Evolutionary conservation across 1,140 invertebrate species (phyloP), one percentile per base, ranked within the genome.

Genomic region (Drosophila dunni): DNA sequence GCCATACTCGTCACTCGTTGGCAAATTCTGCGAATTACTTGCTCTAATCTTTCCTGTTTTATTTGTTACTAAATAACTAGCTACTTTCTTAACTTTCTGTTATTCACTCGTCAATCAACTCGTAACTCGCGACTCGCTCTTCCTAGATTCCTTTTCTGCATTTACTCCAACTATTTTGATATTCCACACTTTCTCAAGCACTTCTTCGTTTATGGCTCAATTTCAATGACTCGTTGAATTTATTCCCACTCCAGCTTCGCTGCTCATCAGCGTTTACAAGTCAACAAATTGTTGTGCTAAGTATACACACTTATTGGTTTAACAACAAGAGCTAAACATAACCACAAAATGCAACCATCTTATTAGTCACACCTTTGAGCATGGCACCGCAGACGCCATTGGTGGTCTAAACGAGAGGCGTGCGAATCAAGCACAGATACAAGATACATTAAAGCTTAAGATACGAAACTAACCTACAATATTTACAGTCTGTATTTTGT

Each of bases 361-460:
- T 53, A 75, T 70, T 68, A 79, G 72, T 75, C 73, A 72, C 73
- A 71, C 73, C 73, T 75, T 46, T 40, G 17, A 54, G 54, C 54
- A 61, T 68, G 46, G 51, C 51, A 71, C 61, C 63, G 24, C 63
- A 51, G 9, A 63, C 75, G 61, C 75, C 75, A 75, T 78, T 78
- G 75, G 75, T 78, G 75, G 75, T 78, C 75, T 8, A 15, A 13
- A 38, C 45, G 45, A 40, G 61, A 51, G 75, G 75, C 75, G 75
- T 77, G 70, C 57, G 72, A 74, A 64, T 66, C 57, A 44, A 51
- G 58, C 42, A 3, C 44, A 67, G 34, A 56, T 67, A 53, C 63
- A 60, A 58, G 46, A 58, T 60, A 67, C 45, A 40, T 8, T 50
- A 36, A 36, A 34, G n/a, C 24, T 24, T 54, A 36, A 33, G 9